Evolutionary conservation across 2,797 vertebrate species (phyloP).

Genomic region (Enteromius anoplus): DNA sequence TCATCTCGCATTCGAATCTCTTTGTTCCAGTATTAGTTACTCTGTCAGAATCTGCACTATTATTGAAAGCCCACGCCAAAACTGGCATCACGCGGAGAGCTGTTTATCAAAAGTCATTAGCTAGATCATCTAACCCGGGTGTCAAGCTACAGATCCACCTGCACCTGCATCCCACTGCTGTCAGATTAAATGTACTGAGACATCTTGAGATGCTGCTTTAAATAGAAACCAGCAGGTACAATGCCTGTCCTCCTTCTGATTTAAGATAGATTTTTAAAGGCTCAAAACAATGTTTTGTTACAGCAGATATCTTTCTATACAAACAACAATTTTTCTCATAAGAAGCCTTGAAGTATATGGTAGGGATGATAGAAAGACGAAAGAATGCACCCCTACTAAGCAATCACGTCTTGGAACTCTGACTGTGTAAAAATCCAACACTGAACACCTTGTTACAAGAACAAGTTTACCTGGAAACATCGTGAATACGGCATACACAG

Average conservation of each 20-base stretch:
- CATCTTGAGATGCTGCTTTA: constrained; percentile 45
- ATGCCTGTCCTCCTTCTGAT: constrained; percentile 3
- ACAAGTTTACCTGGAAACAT: neutral
- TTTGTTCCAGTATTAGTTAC: constrained; percentile 33
- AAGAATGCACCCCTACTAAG: neutral
- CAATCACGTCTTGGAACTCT: neutral
- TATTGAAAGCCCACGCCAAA: constrained; percentile 24
- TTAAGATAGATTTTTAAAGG: constrained; percentile 11
- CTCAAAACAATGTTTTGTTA: neutral
- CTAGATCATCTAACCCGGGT: constrained; percentile 8
- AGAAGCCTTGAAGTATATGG: neutral
- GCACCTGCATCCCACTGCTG: constrained; percentile 40
- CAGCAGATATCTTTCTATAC: neutral
- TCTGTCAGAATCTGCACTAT: neutral
- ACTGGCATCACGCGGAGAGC: neutral
- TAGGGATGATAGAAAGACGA: neutral
- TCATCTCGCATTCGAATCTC: constrained; percentile 13
- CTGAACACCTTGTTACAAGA: neutral
- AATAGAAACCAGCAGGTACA: constrained; percentile 45
- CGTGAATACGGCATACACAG: neutral
- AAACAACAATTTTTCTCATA: neutral
- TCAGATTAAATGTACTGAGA: constrained; percentile 42
- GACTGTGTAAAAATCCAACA: neutral
- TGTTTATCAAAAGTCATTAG: constrained; percentile 47
- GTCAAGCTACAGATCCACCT: constrained; percentile 35